Conservation (phyloP, 2,113 vertebrate species). For the Megaceryle maxima region DNA sequence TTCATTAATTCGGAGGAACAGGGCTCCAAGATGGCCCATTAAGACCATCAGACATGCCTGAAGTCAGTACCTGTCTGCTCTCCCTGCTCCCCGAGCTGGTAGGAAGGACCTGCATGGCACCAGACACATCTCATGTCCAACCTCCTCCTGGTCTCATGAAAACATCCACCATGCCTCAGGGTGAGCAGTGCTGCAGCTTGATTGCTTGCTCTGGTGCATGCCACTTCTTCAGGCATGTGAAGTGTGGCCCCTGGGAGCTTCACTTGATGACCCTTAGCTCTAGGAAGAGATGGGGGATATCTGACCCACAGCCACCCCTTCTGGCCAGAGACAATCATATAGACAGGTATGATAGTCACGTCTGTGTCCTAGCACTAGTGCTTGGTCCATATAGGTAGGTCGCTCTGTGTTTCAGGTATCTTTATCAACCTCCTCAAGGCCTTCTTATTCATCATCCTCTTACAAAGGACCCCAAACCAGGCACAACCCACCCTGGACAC, state of each 20-base stretch:
- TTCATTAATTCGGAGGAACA: not conserved
- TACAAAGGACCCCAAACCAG: not conserved
- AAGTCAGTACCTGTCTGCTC: not conserved
- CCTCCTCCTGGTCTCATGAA: not conserved
- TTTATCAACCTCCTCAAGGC: not conserved
- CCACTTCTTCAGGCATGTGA: not conserved
- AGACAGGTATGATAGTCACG: not conserved
- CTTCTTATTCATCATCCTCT: not conserved
- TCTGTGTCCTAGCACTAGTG: too few relatives aligned
- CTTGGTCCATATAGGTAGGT: not conserved
- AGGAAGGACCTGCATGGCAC: accelerated
- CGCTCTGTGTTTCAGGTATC: not conserved
- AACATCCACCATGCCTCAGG: not conserved
- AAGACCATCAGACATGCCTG: not conserved
- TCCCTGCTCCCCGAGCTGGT: not conserved
- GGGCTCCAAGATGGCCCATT: not conserved
- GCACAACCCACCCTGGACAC: not conserved
- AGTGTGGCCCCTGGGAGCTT: not conserved
- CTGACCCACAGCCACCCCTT: not conserved
- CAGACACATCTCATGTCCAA: not conserved
- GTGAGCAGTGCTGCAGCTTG: accelerated
- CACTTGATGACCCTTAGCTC: not conserved
- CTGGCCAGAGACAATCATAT: not conserved
- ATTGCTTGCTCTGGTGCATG: not conserved
- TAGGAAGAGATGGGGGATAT: too few relatives aligned